Conservation (phyloP, 1,140 invertebrate genomes). For the Araneus ventricosus region DNA sequence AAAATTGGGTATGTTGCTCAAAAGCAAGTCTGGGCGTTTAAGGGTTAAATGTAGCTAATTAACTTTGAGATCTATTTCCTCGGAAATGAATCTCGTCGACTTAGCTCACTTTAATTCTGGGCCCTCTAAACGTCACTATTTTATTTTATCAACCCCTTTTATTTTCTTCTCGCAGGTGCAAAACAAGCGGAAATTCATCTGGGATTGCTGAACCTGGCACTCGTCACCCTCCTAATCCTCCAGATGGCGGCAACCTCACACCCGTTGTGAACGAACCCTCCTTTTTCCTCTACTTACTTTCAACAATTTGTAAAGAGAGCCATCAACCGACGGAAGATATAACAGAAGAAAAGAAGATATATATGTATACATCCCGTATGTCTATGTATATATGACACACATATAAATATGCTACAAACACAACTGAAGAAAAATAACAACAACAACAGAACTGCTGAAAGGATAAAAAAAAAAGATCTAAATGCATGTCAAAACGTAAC, state of each 20-base stretch:
- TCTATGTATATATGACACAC: slow-evolving; percentile 31
- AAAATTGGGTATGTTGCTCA: no score
- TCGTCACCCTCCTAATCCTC: slow-evolving; percentile 23
- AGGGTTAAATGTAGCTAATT: no score
- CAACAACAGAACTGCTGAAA: neutral
- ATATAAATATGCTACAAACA: neutral
- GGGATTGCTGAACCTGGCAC: neutral
- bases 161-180: neutral
- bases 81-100: no score
- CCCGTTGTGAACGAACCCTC: slow-evolving; percentile 17
- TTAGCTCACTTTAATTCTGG: no score
- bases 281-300: neutral
- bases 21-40: no score
- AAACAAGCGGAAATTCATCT: slow-evolving; percentile 13
- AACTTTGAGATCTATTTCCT: no score
- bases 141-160: no score
- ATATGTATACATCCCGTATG: slow-evolving; percentile 18
- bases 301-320: slow-evolving; percentile 6
- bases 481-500: neutral
- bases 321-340: neutral
- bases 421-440: neutral
- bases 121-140: no score
- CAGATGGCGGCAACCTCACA: neutral
- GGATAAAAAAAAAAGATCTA: neutral
- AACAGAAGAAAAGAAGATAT: neutral